Base-by-base conservation (phyloP, 2,113 vertebrate genomes). In the Coryphaenoides rupestris region DNA sequence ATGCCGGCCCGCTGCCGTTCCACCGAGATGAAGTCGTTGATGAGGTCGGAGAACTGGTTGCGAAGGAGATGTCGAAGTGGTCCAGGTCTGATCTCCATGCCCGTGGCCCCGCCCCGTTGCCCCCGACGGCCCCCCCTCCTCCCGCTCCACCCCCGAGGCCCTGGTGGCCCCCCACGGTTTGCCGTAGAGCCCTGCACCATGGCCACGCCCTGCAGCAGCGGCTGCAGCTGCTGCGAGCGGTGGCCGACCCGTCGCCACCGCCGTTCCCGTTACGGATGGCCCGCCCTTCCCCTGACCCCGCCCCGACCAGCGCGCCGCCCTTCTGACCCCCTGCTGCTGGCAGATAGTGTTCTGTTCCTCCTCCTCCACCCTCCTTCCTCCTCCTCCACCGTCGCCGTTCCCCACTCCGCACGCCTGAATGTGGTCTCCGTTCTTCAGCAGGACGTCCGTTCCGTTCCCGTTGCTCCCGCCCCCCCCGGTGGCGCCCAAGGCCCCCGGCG, bases 11-110 rank as follows among this genome's bases (percentile, higher is more conserved):
- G 61, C 94, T 93, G 62, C 94, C 93, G 68, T 99, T n/a, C 97
- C 74, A 98, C 96, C 0, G 96, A 96, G 87, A 99, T 99, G 87
- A 99, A 99, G 83, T 99, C 97, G 0, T 96, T 98, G 72, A 99
- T 99, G 85, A 99, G 94, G 89, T 99, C 97, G 9, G 97, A 98
- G 83, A 99, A 99, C 89, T 99, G 97, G 90, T 98, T 99, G 79
- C 94, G 82, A 99, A 99, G 81, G 97, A 98, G 89, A 99, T 98
- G 82, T 99, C 97, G 54, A 99, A 99, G 89, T 99, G 97, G 85
- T 99, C 97, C 88, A 99, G 87, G 82, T n/a, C 94, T 99, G 87
- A 99, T 96, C 89, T 99, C 97, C 95, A 99, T 96, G 87, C 95
- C 88, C 0, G 94, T 74, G 0, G 83, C 87, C 9, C 92, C 92